Percentiles rank a stretch among this genome's conserved stretches.
phyloP scores from a whole-genome alignment of 1,140 invertebrate genomes.

The Mesaphorura yosii region DNA sequence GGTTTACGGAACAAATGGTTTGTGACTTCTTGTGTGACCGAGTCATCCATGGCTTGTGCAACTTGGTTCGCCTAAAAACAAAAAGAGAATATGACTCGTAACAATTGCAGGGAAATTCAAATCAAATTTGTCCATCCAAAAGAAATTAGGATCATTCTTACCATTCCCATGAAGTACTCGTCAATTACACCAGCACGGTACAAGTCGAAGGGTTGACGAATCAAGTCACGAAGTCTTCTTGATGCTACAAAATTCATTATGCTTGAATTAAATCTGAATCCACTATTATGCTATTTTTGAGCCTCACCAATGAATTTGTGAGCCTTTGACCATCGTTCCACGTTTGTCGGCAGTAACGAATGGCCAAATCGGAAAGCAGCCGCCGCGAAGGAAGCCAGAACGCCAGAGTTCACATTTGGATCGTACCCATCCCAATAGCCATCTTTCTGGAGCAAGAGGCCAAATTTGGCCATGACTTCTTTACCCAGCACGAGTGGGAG shows the following conservation, averaged over 20 bases:
- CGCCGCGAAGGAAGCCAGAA: constrained; percentile 38
- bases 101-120: too few species aligned
- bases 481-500: constrained; percentile 84
- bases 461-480: constrained; percentile 85
- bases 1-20: constrained; percentile 84
- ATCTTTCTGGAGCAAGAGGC: constrained; percentile 66
- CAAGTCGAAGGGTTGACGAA: constrained; percentile 42
- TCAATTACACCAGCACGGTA: constrained; percentile 43
- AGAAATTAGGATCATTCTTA: too few species aligned
- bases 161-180: constrained; percentile 41
- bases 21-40: constrained; percentile 51
- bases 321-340: constrained; percentile 42
- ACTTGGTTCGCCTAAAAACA: constrained; percentile 44
- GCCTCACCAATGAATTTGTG: constrained; percentile 41
- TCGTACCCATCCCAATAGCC: constrained; percentile 49
- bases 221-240: constrained; percentile 38
- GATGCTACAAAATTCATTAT: constrained; percentile 37
- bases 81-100: too few species aligned
- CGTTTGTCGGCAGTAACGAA: constrained; percentile 41
- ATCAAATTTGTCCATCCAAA: too few species aligned
- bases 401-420: constrained; percentile 37
- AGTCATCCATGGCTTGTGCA: constrained; percentile 43
- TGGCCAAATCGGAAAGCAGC: constrained; percentile 45
- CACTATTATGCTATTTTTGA: neutral
- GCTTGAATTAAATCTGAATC: neutral